These are phyloP conservation scores for Jacana jacana DNA, from an alignment of 2,113 vertebrate species.

Conservation along the genomic window DNA sequence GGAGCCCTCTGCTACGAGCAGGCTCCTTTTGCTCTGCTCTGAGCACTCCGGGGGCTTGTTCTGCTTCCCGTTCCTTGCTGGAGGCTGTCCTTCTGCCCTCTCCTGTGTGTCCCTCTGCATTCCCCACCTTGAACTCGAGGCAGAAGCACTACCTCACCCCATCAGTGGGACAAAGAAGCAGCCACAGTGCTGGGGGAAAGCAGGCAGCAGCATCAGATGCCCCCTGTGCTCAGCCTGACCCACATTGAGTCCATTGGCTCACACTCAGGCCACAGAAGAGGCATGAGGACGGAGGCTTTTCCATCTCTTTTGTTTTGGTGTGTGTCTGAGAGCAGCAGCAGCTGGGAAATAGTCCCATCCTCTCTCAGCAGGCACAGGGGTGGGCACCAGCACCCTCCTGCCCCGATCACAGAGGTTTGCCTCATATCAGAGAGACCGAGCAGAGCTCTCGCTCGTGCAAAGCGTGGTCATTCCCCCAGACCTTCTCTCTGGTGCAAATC, in stretches of 20 bases:
- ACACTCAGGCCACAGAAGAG: not conserved
- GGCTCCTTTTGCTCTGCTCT: not conserved
- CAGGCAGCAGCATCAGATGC: not conserved
- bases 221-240: not conserved
- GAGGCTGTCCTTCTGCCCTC: not conserved
- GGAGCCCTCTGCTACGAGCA: not conserved
- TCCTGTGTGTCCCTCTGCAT: not conserved
- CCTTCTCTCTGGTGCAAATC: not conserved
- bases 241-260: not conserved
- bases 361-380: not conserved
- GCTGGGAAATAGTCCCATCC: not conserved
- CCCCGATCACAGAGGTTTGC: rapidly evolving
- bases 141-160: not conserved
- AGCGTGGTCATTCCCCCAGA: too few species aligned
- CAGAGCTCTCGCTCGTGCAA: not conserved
- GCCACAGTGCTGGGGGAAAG: not conserved
- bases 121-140: not conserved
- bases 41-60: not conserved
- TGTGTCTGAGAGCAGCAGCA: not conserved
- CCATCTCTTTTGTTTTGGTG: not conserved
- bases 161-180: not conserved
- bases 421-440: not conserved
- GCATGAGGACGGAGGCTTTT: not conserved
- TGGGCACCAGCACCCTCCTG: not conserved
- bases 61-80: not conserved